phyloP scores from a whole-genome alignment of 2,797 vertebrate genomes.

The Alauda arvensis region DNA sequence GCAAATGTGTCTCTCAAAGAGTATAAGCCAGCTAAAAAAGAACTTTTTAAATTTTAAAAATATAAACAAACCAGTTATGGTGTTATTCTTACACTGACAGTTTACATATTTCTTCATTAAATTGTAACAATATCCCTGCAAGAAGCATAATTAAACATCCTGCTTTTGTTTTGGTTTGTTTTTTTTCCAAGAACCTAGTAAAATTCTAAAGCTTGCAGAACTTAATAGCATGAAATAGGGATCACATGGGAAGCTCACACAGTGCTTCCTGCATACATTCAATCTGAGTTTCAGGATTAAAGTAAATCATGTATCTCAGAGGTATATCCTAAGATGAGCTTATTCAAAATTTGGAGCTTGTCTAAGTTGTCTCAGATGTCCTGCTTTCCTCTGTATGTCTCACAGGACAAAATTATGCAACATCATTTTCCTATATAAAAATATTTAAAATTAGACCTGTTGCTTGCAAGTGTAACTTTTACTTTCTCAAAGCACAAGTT shows the following conservation, averaged over 20 bases:
- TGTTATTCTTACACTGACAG: not conserved
- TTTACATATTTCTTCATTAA: not conserved
- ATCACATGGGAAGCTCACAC: not conserved
- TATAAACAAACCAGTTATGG: not conserved
- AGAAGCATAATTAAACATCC: not conserved
- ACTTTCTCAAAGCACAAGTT: not conserved
- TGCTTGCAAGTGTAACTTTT: accelerated
- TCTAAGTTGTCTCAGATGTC: not conserved
- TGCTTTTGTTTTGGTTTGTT: not conserved
- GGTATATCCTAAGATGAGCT: not conserved
- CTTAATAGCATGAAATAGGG: not conserved
- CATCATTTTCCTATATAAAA: not conserved
- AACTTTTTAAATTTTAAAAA: not conserved
- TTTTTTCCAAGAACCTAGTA: not conserved
- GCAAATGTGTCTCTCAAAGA: not conserved
- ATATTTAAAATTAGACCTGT: not conserved
- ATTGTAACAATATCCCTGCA: not conserved
- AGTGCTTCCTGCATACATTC: not conserved
- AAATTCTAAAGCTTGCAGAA: not conserved
- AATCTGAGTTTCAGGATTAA: not conserved
- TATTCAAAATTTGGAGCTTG: not conserved
- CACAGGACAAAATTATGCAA: not conserved
- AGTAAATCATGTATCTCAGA: not conserved
- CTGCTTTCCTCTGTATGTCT: not conserved
- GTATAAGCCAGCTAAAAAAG: not conserved